A percentile compares a stretch with the other conserved stretches of the same genome.
Evolutionary conservation across 1,140 invertebrate genomes (phyloP).

Genomic region (Pomacea maculata): DNA sequence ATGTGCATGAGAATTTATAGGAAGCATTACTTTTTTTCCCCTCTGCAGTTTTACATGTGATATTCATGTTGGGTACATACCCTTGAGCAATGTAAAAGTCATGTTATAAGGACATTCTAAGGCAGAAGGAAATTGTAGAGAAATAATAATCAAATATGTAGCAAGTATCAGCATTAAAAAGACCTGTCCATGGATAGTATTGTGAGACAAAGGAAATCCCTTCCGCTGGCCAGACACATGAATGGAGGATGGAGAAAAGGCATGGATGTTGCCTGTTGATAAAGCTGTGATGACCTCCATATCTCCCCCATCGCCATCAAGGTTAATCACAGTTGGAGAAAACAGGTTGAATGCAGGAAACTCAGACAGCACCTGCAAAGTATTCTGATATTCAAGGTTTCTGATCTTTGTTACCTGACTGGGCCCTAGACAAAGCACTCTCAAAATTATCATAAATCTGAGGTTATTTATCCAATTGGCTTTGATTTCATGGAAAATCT

Average conservation of each 20-base stretch:
- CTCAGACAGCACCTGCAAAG: conserved; percentile 24
- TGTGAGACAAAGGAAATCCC: conserved; percentile 42
- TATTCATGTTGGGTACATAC: no score
- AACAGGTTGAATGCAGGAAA: conserved; percentile 57
- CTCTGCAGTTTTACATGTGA: no score
- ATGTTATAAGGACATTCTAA: no score
- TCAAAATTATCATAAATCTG: neutral
- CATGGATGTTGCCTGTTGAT: conserved; percentile 52
- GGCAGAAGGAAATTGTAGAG: no score
- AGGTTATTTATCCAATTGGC: neutral
- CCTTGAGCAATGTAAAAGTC: no score
- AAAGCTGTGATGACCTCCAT: conserved; percentile 55
- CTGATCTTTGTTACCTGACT: neutral
- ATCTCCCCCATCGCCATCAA: conserved; percentile 48
- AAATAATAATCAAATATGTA: no score
- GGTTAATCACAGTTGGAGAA: conserved; percentile 55
- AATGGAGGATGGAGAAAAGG: conserved; percentile 37
- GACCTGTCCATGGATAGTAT: conserved; percentile 21
- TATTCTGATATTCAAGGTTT: neutral
- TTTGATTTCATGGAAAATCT: no score
- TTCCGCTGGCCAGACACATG: conserved; percentile 27
- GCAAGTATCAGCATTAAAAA: no score
- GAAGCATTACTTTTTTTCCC: no score
- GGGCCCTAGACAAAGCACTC: neutral
- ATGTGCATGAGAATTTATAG: no score